Evolutionary conservation across 2,888 invertebrate genomes (phyloP).

Genomic region (Pogonocherus hispidulus): DNA sequence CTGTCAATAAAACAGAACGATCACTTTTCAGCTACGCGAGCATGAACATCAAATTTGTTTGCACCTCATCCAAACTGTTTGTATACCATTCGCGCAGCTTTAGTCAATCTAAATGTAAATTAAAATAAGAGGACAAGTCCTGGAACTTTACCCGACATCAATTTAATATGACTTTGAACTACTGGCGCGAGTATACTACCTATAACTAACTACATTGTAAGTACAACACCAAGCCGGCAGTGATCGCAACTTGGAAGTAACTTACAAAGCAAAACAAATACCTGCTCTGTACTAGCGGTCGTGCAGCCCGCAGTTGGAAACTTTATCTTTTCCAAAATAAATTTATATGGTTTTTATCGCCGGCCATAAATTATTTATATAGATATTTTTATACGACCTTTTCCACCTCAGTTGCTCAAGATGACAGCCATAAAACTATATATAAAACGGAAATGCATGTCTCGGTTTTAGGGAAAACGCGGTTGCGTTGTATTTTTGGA

Average conservation of each 20-base stretch:
- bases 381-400: background rate
- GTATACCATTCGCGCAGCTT: background rate
- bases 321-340: background rate
- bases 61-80: background rate
- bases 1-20: too few species aligned
- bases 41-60: too few species aligned
- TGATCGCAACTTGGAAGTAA: background rate
- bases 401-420: background rate
- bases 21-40: too few species aligned
- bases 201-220: background rate
- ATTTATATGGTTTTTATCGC: background rate
- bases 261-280: conserved; percentile 1
- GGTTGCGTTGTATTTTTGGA: too few species aligned
- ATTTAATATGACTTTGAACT: conserved; percentile 1
- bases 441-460: background rate
- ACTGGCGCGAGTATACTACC: background rate
- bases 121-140: background rate
- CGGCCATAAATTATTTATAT: background rate
- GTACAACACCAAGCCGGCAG: background rate
- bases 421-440: background rate
- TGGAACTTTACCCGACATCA: background rate
- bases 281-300: background rate
- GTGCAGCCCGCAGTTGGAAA: background rate
- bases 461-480: background rate
- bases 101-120: background rate